Evolutionary conservation across 1,140 invertebrate species (phyloP), one percentile per base, ranked within the genome.

Genomic region (Neodiprion virginianus): DNA sequence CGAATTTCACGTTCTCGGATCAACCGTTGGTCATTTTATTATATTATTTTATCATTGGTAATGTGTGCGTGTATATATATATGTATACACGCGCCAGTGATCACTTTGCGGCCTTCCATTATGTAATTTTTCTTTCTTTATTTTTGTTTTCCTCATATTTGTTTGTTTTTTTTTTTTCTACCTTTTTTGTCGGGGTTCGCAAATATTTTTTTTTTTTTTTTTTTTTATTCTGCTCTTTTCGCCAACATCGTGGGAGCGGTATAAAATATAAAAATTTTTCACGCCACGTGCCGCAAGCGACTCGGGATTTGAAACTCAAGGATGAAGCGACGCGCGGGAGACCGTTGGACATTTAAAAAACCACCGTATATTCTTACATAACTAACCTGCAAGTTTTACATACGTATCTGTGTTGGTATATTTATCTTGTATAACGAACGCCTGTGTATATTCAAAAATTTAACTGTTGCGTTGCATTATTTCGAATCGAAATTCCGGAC

Each of bases 261-360:
- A 17, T 72, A 53, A 11, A 78, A 72, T 21, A 21, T 21, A 21
- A 21, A 21, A 21, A 21, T 21, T 21, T 67, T 67, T 50, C 17
- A 21, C 61, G 74, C 71, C 81, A 83, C 81, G 82, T 81, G 83
- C 70, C 77, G 17, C 17, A 21, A 21, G 17, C 17, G 17, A 21
- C 17, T 70, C 47, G 78, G 71, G 73, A 79, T 80, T 82, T 79
- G 17, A 78, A 82, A 80, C 79, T 82, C 82, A 80, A 82, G 81
- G 80, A 84, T 83, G 40, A 21, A 23, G 49, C 76, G 75, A 81
- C 79, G 49, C 69, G 74, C 50, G 49, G 73, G 73, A 67, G 79
- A 77, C 79, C 78, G 77, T 77, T 80, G 79, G 77, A 76, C 50
- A 14, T 53, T 53, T 53, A 53, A 53, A 53, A 53, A 53, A 21